Base-by-base conservation (phyloP, 2,888 invertebrate species). In the Rotaria socialis region DNA sequence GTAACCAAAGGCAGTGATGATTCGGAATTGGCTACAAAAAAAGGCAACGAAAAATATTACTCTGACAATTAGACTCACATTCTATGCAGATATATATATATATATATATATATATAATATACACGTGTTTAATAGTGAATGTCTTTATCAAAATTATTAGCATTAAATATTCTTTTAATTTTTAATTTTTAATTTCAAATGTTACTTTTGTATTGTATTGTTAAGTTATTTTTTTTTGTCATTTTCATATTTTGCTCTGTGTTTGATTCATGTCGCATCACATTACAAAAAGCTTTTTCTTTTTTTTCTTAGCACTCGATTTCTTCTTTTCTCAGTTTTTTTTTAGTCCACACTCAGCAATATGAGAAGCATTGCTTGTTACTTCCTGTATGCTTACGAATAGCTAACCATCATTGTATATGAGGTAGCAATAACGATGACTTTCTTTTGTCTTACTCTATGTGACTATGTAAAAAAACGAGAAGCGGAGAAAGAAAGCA, bases 341-440 rank as follows among this genome's bases (percentile, higher is more conserved):
- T 58, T 60, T 60, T 60, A 27, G n/a, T 60, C 27, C n/a, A 60
- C n/a, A 27, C 19, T 60, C 58, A 60, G 27, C 58, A 60, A 60
- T 27, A 27, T 14, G n/a, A 60, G 11, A 27, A 60, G 27, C n/a
- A 60, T 60, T 11, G 24, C 14, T 60, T 2, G 10, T 60, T 27
- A 60, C 14, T 60, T 60, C 58, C 58, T 60, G 10, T 60, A 60
- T 60, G 58, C 10, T 27, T 60, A 11, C 24, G 27, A 60, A 60
- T 60, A 60, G 27, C n/a, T 10, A 60, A n/a, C 27, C 24, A 60
- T 60, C 58, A 27, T 60, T 60, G 24, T 5, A 7, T 60, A 60
- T 27, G 58, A 60, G 58, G 58, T 60, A 60, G 58, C 11, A 60
- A 60, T 27, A 60, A 60, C n/a, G 58, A 60, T 60, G 58, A 60